These are phyloP conservation scores for Hiodon tergisus DNA, from an alignment of 2,113 vertebrate species.

Conservation along the genomic window DNA sequence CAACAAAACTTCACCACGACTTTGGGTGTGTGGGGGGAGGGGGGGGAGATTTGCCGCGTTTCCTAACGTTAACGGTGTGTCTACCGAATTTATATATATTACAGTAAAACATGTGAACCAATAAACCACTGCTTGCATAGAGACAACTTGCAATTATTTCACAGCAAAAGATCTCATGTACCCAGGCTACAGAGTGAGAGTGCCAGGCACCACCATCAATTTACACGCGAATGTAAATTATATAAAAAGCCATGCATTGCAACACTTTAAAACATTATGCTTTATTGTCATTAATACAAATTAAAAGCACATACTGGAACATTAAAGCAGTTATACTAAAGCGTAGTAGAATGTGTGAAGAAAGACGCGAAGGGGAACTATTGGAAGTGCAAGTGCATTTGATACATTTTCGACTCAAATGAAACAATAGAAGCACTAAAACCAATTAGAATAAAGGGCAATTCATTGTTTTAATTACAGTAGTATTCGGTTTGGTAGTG, in stretches of 20 bases:
- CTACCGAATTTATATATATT: too few species aligned
- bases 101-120: too few species aligned
- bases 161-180: too few species aligned
- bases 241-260: slow-evolving; percentile 20
- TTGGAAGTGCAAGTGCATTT: not conserved
- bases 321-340: not conserved
- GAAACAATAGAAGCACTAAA: not conserved
- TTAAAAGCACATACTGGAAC: slow-evolving; percentile 25
- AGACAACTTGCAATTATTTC: too few species aligned
- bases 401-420: not conserved
- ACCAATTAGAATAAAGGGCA: slow-evolving; percentile 10
- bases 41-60: too few species aligned
- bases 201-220: not conserved
- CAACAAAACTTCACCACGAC: too few species aligned
- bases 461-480: not conserved
- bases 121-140: too few species aligned
- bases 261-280: slow-evolving; percentile 31
- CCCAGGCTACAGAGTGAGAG: not conserved
- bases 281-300: slow-evolving; percentile 34
- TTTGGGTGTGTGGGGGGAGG: too few species aligned
- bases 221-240: not conserved
- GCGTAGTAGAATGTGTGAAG: not conserved
- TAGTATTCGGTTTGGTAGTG: slow-evolving; percentile 47
- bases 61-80: too few species aligned
- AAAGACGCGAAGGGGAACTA: not conserved